Conservation (phyloP, 2,113 vertebrate species). For the Spizaetus ornatus region DNA sequence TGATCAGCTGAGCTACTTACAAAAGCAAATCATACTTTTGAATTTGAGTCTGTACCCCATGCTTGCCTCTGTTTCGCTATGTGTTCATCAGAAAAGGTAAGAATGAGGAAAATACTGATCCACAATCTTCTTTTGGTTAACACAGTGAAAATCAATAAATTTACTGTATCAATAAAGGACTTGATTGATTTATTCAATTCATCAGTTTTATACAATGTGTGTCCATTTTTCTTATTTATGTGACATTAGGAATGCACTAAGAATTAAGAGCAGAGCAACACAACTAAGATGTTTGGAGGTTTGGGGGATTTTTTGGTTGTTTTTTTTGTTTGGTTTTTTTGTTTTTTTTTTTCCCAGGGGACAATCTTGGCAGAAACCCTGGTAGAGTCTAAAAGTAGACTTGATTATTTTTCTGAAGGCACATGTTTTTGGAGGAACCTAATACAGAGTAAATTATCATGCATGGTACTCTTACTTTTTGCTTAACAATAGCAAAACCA, state of each 20-base stretch:
- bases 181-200: neutral
- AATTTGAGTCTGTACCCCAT: neutral
- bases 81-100: neutral
- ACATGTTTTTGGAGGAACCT: neutral
- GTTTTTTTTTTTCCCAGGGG: accelerated
- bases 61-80: neutral
- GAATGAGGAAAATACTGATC: neutral
- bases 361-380: neutral
- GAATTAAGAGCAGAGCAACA: neutral
- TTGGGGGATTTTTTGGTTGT: too few species aligned
- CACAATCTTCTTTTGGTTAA: neutral
- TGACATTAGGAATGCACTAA: neutral
- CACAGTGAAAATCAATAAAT: neutral
- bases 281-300: neutral
- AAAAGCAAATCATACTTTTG: neutral
- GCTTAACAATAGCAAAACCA: neutral
- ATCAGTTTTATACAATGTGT: neutral
- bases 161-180: neutral
- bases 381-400: neutral
- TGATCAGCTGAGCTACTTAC: neutral
- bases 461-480: neutral
- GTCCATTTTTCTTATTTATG: neutral
- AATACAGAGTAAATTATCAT: neutral
- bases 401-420: neutral
- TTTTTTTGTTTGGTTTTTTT: neutral